Evolutionary conservation across 2,113 vertebrate genomes (phyloP), one percentile per base, ranked within the genome.

Genomic region (Spheniscus mendiculus): DNA sequence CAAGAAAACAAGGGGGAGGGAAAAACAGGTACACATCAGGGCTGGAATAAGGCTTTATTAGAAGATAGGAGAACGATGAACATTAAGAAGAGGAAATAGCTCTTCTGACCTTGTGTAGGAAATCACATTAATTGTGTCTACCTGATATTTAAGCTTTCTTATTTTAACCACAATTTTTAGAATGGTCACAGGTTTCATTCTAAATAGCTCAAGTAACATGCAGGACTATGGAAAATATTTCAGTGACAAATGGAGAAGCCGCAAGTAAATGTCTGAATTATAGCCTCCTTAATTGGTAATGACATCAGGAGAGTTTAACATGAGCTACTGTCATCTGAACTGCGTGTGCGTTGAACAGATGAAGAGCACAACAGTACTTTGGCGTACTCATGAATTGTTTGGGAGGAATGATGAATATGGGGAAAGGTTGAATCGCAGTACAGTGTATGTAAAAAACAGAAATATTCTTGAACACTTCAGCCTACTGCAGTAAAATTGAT

Each of bases 301-400:
- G 94, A 27, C 63, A 91, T 82, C 72, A 95, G 90, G 76, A 71
- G 77, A 49, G 65, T 74, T 76, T 78, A 84, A 26, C 78, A 61
- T 3, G 61, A 74, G 61, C 23, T 34, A 11, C 83, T 21, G 29
- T 82, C 72, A 13, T 47, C 83, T 89, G 92, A 95, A 49, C 65
- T 52, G 72, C 4, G 5, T 83, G 90, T 87, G 94, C 0, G 4
- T 74, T 82, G 23, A 80, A 83, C 61, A 93, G 90, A 87, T 63
- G 92, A 95, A 44, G 86, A 97, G 56, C 80, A 38, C 86, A 76
- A 20, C 42, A 63, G 65, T 84, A 22, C 59, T 90, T 56, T 63
- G 80, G 30, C 3, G 1, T 34, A 27, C 44, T 70, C 65, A 11
- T 42, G 38, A 56, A 40, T 17, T 58, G 32, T 22, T 79, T 47